These are phyloP conservation scores for Chesias legatella DNA, from an alignment of 2,888 invertebrate genomes.

Conservation along the genomic window DNA sequence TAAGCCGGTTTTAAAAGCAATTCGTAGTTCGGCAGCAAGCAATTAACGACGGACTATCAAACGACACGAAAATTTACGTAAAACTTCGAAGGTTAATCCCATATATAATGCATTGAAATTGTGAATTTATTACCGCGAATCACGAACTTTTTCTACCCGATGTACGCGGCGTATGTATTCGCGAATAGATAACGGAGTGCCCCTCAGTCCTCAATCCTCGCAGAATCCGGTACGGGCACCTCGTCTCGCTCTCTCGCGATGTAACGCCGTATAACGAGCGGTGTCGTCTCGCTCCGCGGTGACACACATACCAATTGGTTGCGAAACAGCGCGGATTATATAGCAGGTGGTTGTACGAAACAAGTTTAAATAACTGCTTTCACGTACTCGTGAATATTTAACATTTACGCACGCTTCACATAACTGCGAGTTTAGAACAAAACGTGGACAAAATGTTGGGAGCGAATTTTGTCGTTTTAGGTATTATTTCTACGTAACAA, in stretches of 20 bases:
- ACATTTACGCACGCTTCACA: slow-evolving; percentile 49
- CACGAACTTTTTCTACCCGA: slow-evolving; percentile 63
- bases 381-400: slow-evolving; percentile 62
- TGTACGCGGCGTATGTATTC: slow-evolving; percentile 77
- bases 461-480: too few relatives aligned
- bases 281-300: slow-evolving; percentile 50
- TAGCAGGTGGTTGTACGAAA: slow-evolving; percentile 78
- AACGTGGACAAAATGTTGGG: too few relatives aligned
- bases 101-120: slow-evolving; percentile 27
- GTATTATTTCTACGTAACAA: too few relatives aligned
- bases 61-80: slow-evolving; percentile 29
- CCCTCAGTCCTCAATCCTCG: slow-evolving; percentile 69
- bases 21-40: slow-evolving; percentile 32
- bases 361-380: slow-evolving; percentile 77
- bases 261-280: slow-evolving; percentile 16
- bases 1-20: slow-evolving; percentile 43
- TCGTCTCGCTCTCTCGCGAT: slow-evolving; percentile 47
- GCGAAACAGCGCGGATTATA: slow-evolving; percentile 80
- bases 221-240: slow-evolving; percentile 61
- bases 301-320: slow-evolving; percentile 76
- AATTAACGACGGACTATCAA: slow-evolving; percentile 35
- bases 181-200: slow-evolving; percentile 73
- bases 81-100: slow-evolving; percentile 28
- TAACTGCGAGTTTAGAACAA: slow-evolving; percentile 27
- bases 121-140: slow-evolving; percentile 36